These are phyloP conservation scores for Malacosoma neustria DNA, from an alignment of 2,888 invertebrate species.

Conservation along the genomic window DNA sequence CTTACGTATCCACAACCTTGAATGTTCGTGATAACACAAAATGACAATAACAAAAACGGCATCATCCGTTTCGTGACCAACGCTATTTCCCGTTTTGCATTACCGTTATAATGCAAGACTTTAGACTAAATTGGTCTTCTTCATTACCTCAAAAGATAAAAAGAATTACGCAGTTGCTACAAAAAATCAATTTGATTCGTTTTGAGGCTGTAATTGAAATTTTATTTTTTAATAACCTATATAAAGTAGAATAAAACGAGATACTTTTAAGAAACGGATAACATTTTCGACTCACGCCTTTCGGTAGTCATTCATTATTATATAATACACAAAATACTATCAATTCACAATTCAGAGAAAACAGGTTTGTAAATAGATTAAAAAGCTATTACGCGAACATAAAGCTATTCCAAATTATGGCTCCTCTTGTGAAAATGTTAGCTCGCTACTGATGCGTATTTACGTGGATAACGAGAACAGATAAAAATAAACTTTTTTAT, in stretches of 20 bases:
- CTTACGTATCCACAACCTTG: conserved; percentile 23
- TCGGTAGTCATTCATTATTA: too few species aligned
- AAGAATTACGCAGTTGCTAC: background rate
- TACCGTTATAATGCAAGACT: conserved; percentile 41
- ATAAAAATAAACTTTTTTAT: background rate
- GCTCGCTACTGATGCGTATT: background rate
- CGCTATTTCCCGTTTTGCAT: conserved; percentile 42
- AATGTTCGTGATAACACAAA: conserved; percentile 29
- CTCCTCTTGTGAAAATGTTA: background rate
- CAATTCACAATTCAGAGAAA: too few species aligned
- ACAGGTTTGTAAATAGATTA: too few species aligned
- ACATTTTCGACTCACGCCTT: too few species aligned
- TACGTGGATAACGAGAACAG: background rate
- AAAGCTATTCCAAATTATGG: background rate
- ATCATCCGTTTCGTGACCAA: conserved; percentile 44
- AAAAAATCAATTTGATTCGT: too few species aligned
- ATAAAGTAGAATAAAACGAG: too few species aligned
- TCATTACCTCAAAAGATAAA: background rate
- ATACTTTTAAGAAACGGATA: too few species aligned
- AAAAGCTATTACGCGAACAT: background rate
- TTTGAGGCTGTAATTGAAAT: too few species aligned
- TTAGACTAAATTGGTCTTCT: conserved; percentile 6
- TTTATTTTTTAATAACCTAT: too few species aligned
- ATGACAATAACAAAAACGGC: conserved; percentile 39
- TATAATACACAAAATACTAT: too few species aligned